Base-by-base conservation (phyloP, 1,140 invertebrate species). In the Paralvinella palmiformis region DNA sequence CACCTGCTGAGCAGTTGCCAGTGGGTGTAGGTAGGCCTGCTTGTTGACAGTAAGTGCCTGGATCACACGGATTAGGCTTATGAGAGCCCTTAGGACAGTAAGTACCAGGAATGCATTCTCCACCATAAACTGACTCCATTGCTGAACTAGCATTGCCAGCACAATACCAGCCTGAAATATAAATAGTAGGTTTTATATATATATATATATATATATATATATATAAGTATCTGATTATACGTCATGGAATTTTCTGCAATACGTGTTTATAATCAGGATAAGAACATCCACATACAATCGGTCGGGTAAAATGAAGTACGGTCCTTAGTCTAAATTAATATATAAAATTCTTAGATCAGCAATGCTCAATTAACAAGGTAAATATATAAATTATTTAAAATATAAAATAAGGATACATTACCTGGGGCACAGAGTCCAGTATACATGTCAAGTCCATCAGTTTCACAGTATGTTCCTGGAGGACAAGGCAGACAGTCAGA, bases 51-150 rank as follows among this genome's bases (percentile, higher is more conserved):
- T 70, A 78, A 7, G 72, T 74, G 20, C 75, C 75, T 13, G 72
- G 65, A 7, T 73, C 71, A 56, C 76, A 78, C 5, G 69, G 65
- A 7, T 65, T 55, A 15, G 74, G 72, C 41, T 70, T 66, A 17
- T 63, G 67, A 10, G 75, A 75, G 2, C 74, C 73, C 53, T 72
- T 66, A n/a, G 68, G 64, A 69, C 76, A 78, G 63, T 73, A 77
- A 10, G 66, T 75, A 1, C 76, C 76, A 73, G 57, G 68, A n/a
- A 69, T 70, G 72, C 75, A 77, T 59, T 71, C 63, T 20, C 74
- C 75, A 3, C 75, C 75, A 68, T 72, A 33, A 7, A 67, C 66
- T 7, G 74, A 75, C 1, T 72, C 72, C 10, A 32, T 31, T 13
- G 59, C 4, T 31, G 48, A 56, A 20, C 20, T 48, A 10, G 72